Base-by-base conservation (phyloP, 2,888 invertebrate genomes). In the Coremacera marginata region DNA sequence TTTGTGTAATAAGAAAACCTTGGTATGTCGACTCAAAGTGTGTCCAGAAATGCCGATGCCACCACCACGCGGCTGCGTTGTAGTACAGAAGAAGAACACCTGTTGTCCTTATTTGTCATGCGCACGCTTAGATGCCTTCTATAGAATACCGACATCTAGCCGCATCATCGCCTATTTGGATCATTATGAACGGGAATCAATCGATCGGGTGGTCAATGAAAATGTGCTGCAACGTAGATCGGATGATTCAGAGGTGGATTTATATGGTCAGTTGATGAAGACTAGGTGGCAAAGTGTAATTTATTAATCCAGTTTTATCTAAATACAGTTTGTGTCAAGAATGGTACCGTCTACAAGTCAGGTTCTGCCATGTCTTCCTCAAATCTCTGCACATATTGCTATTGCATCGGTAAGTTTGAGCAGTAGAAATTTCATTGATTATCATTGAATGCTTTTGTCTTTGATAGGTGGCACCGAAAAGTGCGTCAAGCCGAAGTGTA, bases 381-480 rank as follows among this genome's bases (percentile, higher is more conserved):
- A 22, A 92, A 93, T 78, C 91, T 94, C n/a, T 96, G 96, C 90
- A 94, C 95, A 89, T 95, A 95, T 89, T 96, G 96, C 90, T 96
- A 95, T 90, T 96, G 96, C 87, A 93, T 95, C 83, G 88, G 88
- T 88, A 80, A 83, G 84, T 82, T 9, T 3, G 1, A 7, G 27
- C 1, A 22, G 5, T 72, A 5, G 27, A 27, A 25, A 5, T 51
- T 19, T 25, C 19, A 16, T n/a, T 52, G n/a, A 25, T 70, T 63
- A 7, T 25, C 22, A 37, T 22, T 44, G 9, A 22, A 19, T n/a
- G 55, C 5, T 63, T 57, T 65, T 67, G 51, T 31, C 27, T 8
- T 22, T 77, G 71, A 0, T 75, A 88, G 88, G 88, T 72, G 95
- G 95, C 5, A 90, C 90, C 72, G 92, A 94, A 83, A 92, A 92